These are phyloP conservation scores for Lasioglossum lativentre DNA, from an alignment of 2,888 invertebrate genomes.

Conservation along the genomic window DNA sequence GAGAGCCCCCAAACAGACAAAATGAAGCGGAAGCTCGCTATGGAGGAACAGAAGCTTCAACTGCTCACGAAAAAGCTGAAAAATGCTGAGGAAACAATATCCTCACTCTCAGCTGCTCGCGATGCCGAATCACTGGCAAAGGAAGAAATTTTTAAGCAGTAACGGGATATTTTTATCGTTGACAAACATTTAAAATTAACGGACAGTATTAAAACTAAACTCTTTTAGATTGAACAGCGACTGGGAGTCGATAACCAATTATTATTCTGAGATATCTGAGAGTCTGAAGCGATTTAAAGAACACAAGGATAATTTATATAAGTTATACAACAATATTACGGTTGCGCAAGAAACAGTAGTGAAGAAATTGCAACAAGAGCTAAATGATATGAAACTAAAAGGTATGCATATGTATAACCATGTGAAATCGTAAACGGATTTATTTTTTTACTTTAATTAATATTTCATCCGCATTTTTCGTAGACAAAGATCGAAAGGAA, in stretches of 20 bases:
- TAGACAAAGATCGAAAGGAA: constrained; percentile 35
- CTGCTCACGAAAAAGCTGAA: constrained; percentile 64
- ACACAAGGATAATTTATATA: constrained; percentile 63
- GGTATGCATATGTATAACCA: constrained; percentile 12
- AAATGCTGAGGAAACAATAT: constrained; percentile 51
- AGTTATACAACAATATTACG: constrained; percentile 63
- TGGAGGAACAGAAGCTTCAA: constrained; percentile 49
- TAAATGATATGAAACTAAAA: constrained; percentile 27
- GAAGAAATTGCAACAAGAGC: constrained; percentile 44
- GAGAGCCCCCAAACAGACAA: constrained; percentile 29
- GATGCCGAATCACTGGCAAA: constrained; percentile 47
- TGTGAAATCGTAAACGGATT: background rate
- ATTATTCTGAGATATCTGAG: constrained; percentile 69
- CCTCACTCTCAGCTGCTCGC: constrained; percentile 36
- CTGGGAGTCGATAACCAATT: constrained; percentile 70
- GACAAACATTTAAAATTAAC: background rate
- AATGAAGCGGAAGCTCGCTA: background rate
- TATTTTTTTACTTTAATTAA: background rate
- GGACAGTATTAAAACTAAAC: background rate
- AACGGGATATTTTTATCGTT: background rate
- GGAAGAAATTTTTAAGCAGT: constrained; percentile 57
- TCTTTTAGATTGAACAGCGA: constrained; percentile 64
- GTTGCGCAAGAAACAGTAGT: constrained; percentile 37
- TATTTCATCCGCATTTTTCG: background rate
- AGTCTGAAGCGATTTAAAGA: constrained; percentile 66